Evolutionary conservation across 2,113 vertebrate species (phyloP).

Genomic region (Anhinga anhinga): DNA sequence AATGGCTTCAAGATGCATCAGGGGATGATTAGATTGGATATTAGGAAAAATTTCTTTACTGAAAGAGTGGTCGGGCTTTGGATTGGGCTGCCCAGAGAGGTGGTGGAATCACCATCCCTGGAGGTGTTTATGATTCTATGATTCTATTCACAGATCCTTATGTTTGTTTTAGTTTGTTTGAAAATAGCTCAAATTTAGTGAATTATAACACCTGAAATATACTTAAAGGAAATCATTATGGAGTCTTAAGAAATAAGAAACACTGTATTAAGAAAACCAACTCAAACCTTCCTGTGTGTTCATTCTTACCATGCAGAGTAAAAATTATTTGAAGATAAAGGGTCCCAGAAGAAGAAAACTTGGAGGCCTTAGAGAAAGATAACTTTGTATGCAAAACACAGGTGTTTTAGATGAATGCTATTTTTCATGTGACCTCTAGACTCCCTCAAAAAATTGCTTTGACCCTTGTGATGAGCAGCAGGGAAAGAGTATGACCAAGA

Average conservation of each 20-base stretch:
- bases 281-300: neutral
- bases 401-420: neutral
- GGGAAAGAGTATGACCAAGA: neutral
- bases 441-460: neutral
- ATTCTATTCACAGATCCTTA: neutral
- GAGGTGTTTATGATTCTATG: too few relatives aligned
- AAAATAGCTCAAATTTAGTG: neutral
- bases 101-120: too few relatives aligned
- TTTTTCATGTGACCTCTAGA: neutral
- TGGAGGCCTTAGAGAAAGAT: neutral
- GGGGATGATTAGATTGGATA: too few relatives aligned
- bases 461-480: neutral
- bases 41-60: too few relatives aligned
- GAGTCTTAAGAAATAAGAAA: neutral
- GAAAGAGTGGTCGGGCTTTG: too few relatives aligned
- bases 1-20: too few relatives aligned
- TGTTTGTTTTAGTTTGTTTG: neutral
- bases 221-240: neutral
- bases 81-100: too few relatives aligned
- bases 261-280: neutral
- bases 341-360: neutral
- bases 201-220: constrained; percentile 13
- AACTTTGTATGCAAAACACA: neutral
- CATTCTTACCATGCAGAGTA: neutral
- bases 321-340: neutral